phyloP scores from a whole-genome alignment of 2,113 vertebrate genomes.

The Phaetusa simplex region DNA sequence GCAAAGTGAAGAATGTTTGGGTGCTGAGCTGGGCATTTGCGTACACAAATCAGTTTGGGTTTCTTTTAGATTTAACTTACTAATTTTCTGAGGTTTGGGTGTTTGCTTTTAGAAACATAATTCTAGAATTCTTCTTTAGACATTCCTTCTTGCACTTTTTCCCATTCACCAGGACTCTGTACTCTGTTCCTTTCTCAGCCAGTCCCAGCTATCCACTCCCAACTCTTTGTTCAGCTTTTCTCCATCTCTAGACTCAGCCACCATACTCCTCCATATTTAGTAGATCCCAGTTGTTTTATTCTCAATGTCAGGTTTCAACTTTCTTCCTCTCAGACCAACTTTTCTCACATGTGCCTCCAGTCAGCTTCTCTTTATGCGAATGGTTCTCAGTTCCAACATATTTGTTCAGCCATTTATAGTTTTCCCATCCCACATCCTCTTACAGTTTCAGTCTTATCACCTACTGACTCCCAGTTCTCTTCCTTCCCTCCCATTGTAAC shows the following conservation, averaged over 20 bases:
- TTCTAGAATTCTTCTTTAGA: background rate
- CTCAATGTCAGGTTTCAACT: background rate
- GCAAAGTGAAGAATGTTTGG: conserved; percentile 37
- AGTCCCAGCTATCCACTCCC: background rate
- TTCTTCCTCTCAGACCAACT: background rate
- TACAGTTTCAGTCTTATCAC: background rate
- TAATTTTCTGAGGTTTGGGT: background rate
- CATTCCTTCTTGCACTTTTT: background rate
- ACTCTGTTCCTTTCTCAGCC: background rate
- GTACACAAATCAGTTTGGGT: background rate
- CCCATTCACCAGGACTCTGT: background rate
- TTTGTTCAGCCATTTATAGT: background rate
- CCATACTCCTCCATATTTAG: background rate
- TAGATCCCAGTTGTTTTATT: background rate
- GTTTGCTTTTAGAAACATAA: background rate
- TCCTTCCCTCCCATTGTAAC: background rate
- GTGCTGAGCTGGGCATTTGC: background rate
- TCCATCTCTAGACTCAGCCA: background rate
- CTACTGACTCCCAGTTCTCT: background rate
- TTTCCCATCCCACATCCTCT: conserved; percentile 20
- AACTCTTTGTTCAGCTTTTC: background rate
- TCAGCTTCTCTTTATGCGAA: background rate
- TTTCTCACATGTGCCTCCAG: background rate
- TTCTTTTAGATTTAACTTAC: conserved; percentile 10
- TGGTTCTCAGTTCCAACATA: conserved; percentile 2